Conservation (phyloP, 2,113 vertebrate species). For the Myocastor coypus region DNA sequence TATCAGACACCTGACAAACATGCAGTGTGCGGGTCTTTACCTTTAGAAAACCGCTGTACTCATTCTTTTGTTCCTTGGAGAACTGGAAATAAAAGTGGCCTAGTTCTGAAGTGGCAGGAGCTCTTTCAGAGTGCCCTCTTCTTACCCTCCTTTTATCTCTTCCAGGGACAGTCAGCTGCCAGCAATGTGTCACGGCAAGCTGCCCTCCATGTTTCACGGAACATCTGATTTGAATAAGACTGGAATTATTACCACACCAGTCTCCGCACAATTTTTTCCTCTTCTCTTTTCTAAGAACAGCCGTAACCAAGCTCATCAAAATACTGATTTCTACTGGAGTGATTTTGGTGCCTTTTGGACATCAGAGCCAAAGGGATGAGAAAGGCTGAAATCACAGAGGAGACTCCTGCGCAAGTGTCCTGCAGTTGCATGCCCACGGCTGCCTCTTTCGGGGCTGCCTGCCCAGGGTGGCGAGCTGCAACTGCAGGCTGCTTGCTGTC, state of each 20-base stretch:
- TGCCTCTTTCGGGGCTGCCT: conserved; percentile 33
- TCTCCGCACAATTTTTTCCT: not conserved
- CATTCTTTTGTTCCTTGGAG: not conserved
- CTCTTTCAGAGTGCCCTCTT: conserved; percentile 1
- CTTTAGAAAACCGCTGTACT: conserved; percentile 8
- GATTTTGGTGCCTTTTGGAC: conserved; percentile 53
- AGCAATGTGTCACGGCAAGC: conserved; percentile 72
- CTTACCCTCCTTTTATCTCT: conserved; percentile 73
- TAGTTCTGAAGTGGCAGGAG: conserved; percentile 10
- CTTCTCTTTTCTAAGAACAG: conserved; percentile 56
- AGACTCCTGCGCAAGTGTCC: conserved; percentile 7
- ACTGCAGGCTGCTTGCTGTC: not conserved
- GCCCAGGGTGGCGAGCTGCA: not conserved
- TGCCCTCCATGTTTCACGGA: conserved; percentile 54
- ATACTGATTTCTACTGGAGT: conserved; percentile 69
- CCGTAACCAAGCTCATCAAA: conserved; percentile 65
- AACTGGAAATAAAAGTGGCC: conserved; percentile 62
- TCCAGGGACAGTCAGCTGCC: conserved; percentile 65
- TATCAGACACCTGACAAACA: conserved; percentile 27
- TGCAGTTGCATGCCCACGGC: not conserved
- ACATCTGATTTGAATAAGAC: conserved; percentile 77
- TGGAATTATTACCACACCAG: conserved; percentile 75
- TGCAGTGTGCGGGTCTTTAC: not conserved
- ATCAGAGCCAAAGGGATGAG: conserved; percentile 46
- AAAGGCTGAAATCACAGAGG: not conserved